Evolutionary conservation across 1,140 invertebrate genomes (phyloP).

Genomic region (Pseudomyrmex flavicornis): DNA sequence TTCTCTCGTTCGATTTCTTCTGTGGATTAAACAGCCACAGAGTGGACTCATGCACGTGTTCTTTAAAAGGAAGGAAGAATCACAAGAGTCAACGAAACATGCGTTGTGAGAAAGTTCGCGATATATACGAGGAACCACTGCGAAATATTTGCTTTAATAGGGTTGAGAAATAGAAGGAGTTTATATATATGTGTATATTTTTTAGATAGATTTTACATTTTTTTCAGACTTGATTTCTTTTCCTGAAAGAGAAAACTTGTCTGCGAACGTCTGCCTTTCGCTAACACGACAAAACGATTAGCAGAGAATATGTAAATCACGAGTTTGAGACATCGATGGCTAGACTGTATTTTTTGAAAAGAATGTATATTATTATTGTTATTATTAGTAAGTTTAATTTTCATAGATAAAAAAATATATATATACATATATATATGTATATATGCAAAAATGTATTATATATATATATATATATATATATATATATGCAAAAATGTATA

Average conservation of each 20-base stretch:
- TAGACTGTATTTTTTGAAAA: neutral
- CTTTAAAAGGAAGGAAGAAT: conserved; percentile 73
- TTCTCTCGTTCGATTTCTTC: conserved; percentile 57
- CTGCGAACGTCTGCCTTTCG: neutral
- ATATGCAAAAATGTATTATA: too few species aligned
- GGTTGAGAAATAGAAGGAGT: too few species aligned
- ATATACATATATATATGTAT: too few species aligned
- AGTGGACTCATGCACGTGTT: conserved; percentile 45
- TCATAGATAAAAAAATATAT: neutral
- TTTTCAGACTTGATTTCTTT: conserved; percentile 7
- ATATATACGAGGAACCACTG: conserved; percentile 39
- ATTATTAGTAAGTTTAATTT: too few species aligned
- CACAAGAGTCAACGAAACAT: conserved; percentile 61
- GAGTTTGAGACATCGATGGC: conserved; percentile 16
- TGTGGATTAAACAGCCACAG: conserved; percentile 36
- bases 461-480: too few species aligned
- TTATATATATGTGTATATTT: too few species aligned
- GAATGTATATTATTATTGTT: neutral
- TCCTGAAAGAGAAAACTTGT: neutral
- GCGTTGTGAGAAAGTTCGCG: conserved; percentile 69
- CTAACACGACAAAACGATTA: conserved; percentile 1
- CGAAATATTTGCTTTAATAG: conserved; percentile 11
- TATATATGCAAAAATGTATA: too few species aligned
- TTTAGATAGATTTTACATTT: neutral
- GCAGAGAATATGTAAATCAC: neutral